A percentile compares a stretch with the other conserved stretches of the same genome.
Conservation (phyloP, 1,140 invertebrate species). For the Antheraea pernyi region DNA sequence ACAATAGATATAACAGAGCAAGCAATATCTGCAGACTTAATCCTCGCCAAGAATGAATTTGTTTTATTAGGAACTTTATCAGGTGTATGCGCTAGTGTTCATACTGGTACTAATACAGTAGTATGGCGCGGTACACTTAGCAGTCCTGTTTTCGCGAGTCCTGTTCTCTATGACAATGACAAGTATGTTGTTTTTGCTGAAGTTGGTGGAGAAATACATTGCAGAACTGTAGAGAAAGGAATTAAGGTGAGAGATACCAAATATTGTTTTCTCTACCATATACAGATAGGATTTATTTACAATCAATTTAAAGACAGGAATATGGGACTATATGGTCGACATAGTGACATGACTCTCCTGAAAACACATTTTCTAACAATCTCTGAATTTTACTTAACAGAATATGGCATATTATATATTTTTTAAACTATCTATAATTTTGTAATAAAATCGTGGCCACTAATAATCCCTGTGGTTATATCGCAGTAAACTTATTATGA, state of each 20-base stretch:
- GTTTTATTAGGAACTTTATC: constrained; percentile 80
- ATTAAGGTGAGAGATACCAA: constrained; percentile 49
- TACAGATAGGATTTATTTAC: no score
- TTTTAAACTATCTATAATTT: no score
- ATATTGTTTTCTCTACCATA: background rate
- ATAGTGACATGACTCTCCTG: no score
- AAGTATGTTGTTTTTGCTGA: constrained; percentile 78
- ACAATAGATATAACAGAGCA: constrained; percentile 63
- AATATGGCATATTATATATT: no score
- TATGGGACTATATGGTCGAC: no score
- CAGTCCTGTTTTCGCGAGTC: constrained; percentile 84
- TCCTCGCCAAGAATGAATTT: constrained; percentile 66
- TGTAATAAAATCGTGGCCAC: no score
- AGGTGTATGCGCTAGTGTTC: constrained; percentile 77
- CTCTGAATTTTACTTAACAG: no score
- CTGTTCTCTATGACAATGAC: constrained; percentile 70
- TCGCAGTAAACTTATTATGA: no score
- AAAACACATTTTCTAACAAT: no score
- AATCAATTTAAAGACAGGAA: no score
- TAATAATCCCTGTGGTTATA: no score
- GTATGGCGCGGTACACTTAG: constrained; percentile 77
- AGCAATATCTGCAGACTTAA: constrained; percentile 82
- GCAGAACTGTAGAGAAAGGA: constrained; percentile 68
- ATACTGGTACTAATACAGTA: constrained; percentile 69
- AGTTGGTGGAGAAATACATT: constrained; percentile 81